Evolutionary conservation across 2,113 vertebrate genomes (phyloP).

Genomic region (Clinocottus analis): DNA sequence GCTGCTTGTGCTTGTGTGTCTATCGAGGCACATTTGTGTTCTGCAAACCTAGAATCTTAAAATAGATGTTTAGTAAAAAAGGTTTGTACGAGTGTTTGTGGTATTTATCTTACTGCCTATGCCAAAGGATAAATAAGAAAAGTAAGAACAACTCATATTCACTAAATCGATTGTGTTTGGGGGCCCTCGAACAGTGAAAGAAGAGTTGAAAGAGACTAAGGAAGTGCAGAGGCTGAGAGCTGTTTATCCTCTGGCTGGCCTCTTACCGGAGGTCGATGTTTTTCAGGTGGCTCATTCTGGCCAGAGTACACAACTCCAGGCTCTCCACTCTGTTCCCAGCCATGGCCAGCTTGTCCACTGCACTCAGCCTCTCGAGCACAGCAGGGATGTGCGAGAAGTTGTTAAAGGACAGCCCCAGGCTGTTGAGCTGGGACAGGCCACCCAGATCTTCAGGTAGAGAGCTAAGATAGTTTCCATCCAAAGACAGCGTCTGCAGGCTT

Average conservation of each 20-base stretch:
- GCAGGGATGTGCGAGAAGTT: conserved; percentile 88
- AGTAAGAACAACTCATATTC: background rate
- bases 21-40: conserved; percentile 25
- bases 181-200: conserved; percentile 2
- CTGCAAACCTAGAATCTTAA: conserved; percentile 41
- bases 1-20: conserved; percentile 19
- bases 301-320: conserved; percentile 85
- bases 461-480: conserved; percentile 93
- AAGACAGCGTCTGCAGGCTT: conserved; percentile 92
- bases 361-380: conserved; percentile 87
- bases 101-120: conserved; percentile 28
- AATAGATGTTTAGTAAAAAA: conserved; percentile 40
- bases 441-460: conserved; percentile 91
- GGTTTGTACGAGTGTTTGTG: conserved; percentile 18
- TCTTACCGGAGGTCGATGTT: conserved; percentile 92
- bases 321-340: conserved; percentile 90
- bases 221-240: conserved; percentile 12
- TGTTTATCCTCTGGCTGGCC: conserved; percentile 9
- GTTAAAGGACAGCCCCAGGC: conserved; percentile 94
- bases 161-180: conserved; percentile 9
- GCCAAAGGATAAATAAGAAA: background rate
- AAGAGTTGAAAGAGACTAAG: background rate
- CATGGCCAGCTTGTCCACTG: conserved; percentile 90
- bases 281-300: conserved; percentile 88
- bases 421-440: conserved; percentile 88